These are phyloP conservation scores for Istiophorus platypterus DNA, from an alignment of 2,113 vertebrate genomes.

Conservation along the genomic window DNA sequence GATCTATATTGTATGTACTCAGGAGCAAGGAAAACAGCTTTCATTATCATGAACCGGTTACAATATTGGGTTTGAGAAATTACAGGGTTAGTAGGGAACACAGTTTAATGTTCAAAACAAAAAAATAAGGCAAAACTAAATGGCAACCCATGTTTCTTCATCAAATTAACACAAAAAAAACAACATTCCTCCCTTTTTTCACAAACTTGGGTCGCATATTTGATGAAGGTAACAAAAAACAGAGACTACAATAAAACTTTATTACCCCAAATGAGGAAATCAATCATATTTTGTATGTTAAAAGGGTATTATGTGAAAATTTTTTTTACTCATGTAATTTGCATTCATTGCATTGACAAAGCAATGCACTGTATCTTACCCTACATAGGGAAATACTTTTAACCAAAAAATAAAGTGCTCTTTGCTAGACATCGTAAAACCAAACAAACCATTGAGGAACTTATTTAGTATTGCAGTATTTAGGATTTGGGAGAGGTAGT, in stretches of 20 bases:
- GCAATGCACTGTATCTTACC: not conserved
- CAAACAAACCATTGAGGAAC: not conserved
- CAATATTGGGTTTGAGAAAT: constrained; percentile 27
- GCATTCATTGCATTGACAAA: not conserved
- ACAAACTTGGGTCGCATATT: not conserved
- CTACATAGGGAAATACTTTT: not conserved
- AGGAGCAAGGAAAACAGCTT: constrained; percentile 47
- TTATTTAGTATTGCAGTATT: not conserved
- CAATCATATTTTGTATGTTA: too few relatives aligned
- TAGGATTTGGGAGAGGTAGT: not conserved
- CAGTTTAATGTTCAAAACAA: constrained; percentile 8
- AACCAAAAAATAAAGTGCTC: not conserved
- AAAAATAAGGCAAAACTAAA: not conserved
- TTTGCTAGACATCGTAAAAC: not conserved
- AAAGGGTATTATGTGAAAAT: too few relatives aligned
- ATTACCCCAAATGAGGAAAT: too few relatives aligned
- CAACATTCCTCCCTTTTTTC: not conserved
- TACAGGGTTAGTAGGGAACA: not conserved
- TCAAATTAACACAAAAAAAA: not conserved
- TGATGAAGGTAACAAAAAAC: not conserved
- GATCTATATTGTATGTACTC: constrained; percentile 58
- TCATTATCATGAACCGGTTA: constrained; percentile 36
- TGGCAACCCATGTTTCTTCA: not conserved
- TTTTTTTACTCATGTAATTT: too few relatives aligned
- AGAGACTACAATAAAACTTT: not conserved